These are phyloP conservation scores for Oryctolagus cuniculus DNA, from an alignment of 2,113 vertebrate species.

Conservation along the genomic window DNA sequence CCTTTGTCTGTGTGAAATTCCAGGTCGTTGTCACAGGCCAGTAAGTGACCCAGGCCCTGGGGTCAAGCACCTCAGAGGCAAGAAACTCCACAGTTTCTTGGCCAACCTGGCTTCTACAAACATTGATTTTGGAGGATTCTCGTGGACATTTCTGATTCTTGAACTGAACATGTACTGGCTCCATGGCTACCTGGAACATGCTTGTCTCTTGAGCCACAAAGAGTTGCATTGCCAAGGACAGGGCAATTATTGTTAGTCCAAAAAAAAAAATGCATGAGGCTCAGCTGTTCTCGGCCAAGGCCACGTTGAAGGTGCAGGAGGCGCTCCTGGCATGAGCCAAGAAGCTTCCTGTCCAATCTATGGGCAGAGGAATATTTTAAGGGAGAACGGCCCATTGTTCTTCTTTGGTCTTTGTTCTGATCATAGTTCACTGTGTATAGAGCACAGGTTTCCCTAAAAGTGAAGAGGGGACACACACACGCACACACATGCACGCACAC, in stretches of 20 bases:
- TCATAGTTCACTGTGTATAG: background rate
- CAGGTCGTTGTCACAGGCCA: background rate
- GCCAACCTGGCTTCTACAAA: constrained; percentile 17
- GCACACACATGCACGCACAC: background rate
- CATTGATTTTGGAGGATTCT: constrained; percentile 53
- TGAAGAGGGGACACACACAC: background rate
- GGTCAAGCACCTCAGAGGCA: background rate
- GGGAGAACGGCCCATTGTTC: background rate
- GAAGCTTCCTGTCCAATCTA: background rate
- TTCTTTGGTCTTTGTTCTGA: background rate
- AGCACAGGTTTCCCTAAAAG: background rate
- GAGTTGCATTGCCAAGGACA: constrained; percentile 36
- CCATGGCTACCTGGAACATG: background rate
- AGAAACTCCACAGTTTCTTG: background rate
- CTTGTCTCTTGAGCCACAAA: background rate
- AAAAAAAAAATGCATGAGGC: background rate
- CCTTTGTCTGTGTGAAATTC: background rate
- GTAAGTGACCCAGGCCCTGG: background rate
- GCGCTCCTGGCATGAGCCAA: background rate
- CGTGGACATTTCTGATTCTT: background rate
- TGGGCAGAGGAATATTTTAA: background rate
- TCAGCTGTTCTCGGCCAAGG: background rate
- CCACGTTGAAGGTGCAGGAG: background rate
- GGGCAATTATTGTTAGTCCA: background rate
- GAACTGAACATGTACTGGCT: background rate